Percentiles rank a stretch among this genome's conserved stretches.
phyloP scores from a whole-genome alignment of 1,140 invertebrate genomes.

The Marisa cornuarietis region DNA sequence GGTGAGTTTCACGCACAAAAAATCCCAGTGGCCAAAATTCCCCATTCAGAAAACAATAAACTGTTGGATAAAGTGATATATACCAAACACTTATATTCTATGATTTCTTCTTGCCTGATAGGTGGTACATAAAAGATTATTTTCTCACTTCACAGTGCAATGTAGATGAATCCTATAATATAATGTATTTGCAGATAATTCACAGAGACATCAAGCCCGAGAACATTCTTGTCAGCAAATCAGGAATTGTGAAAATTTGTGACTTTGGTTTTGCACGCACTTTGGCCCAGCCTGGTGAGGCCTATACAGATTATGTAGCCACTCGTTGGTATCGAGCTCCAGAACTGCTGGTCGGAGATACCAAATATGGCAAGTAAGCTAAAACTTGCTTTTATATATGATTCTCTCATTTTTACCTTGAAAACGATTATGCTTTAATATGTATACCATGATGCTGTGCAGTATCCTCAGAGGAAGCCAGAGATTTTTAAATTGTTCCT shows the following conservation, averaged over 20 bases:
- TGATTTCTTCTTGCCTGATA: too few species aligned
- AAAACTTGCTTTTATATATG: neutral
- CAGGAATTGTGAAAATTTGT: slow-evolving; percentile 86
- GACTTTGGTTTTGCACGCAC: slow-evolving; percentile 87
- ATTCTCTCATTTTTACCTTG: neutral
- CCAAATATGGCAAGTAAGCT: slow-evolving; percentile 65
- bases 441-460: neutral
- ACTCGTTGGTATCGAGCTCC: slow-evolving; percentile 98
- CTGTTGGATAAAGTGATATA: too few species aligned
- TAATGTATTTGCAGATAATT: slow-evolving; percentile 76
- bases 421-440: neutral
- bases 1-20: too few species aligned
- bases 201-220: slow-evolving; percentile 93
- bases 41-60: too few species aligned
- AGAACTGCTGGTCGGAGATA: slow-evolving; percentile 86
- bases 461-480: neutral
- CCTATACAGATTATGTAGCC: slow-evolving; percentile 99
- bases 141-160: too few species aligned
- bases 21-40: too few species aligned
- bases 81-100: too few species aligned
- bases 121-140: too few species aligned
- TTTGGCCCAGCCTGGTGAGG: slow-evolving; percentile 82
- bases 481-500: neutral
- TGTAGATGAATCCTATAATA: too few species aligned
- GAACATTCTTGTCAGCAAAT: slow-evolving; percentile 84